phyloP scores from a whole-genome alignment of 2,797 vertebrate species.

The Todus mexicanus region DNA sequence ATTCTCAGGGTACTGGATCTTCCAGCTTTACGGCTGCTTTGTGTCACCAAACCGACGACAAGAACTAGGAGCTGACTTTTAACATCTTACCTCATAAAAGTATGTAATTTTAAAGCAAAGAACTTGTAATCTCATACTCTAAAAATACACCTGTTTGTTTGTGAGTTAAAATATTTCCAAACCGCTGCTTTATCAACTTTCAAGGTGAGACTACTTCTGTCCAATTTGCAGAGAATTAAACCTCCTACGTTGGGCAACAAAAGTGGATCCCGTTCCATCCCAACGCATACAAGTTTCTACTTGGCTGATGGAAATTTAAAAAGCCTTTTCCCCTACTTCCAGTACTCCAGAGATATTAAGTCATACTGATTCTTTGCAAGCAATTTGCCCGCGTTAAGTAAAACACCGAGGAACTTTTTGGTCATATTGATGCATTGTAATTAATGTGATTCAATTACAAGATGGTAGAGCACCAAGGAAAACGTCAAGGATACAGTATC shows the following conservation, averaged over 20 bases:
- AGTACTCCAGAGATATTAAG: constrained; percentile 63
- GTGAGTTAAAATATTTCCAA: background rate
- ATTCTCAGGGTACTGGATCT: constrained; percentile 28
- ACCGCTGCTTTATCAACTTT: background rate
- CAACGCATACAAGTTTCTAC: background rate
- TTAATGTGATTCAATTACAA: constrained; percentile 74
- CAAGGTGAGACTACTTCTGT: background rate
- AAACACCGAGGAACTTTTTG: constrained; percentile 27
- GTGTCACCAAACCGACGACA: background rate
- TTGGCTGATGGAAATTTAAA: background rate
- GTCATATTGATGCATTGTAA: constrained; percentile 61
- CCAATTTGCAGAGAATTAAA: background rate
- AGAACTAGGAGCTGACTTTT: background rate
- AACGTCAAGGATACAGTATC: constrained; percentile 56
- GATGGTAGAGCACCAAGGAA: constrained; percentile 73
- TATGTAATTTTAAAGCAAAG: background rate
- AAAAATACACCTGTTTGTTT: background rate
- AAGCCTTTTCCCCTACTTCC: background rate
- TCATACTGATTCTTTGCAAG: constrained; percentile 74
- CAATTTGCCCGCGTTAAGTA: constrained; percentile 78
- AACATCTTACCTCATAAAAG: background rate
- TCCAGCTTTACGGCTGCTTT: constrained; percentile 31
- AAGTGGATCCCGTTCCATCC: background rate
- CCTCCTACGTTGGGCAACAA: background rate
- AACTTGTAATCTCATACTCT: background rate